Evolutionary conservation across 2,888 invertebrate genomes (phyloP), one percentile per base, ranked within the genome.

Genomic region (Cosmopolites sordidus): DNA sequence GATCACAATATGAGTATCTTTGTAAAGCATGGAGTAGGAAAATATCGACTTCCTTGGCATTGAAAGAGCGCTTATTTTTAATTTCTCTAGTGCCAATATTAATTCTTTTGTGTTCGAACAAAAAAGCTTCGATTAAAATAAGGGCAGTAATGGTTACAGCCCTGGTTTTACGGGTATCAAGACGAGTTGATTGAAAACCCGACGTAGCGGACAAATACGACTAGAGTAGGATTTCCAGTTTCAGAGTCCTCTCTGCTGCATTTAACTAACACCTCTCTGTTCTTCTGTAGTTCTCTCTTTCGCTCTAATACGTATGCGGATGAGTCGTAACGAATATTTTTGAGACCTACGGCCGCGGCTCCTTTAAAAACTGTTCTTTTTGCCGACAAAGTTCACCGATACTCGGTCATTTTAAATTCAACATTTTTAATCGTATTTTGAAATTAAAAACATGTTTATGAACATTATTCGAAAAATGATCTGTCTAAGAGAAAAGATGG

Each of bases 111-210:
- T 63, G 60, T 64, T 62, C 58, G 61, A 60, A 59, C 29, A 43
- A 14, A 44, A 41, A 49, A 49, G 45, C 9, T 4, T 37, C 37
- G 18, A 15, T 41, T 37, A 42, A 49, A 48, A 27, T 51, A 51
- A 39, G 39, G 61, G 63, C 62, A 59, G 64, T 53, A 54, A 62
- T 54, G 46, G 61, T 59, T 62, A 59, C 63, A 62, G 60, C 57
- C 39, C 51, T 54, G 52, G 48, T 45, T 52, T 53, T 48, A 54
- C 33, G 49, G 51, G 43, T 54, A 68, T 72, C 70, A 70, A 70
- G 70, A 66, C 69, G 68, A 69, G 68, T 71, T 72, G 71, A 72
- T 72, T 72, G 71, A 72, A 72, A 72, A 72, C 69, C 64, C 70
- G 69, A 61, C 71, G 69, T 70, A 71, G 71, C 71, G 71, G 65